Conservation (phyloP, 1,140 invertebrate genomes). For the Drosophila hydei region DNA sequence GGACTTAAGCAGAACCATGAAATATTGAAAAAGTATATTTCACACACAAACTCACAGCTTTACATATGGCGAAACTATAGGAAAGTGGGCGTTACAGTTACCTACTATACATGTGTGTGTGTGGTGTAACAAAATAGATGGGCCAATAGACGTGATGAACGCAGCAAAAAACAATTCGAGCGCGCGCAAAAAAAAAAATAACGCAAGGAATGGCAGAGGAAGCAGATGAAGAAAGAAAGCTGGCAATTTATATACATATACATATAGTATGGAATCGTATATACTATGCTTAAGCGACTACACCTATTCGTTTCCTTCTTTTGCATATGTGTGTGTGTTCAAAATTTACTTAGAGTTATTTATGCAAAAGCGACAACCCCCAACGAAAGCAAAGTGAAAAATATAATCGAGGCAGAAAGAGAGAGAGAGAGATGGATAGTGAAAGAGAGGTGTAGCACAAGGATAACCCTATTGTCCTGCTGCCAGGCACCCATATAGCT, state of each 20-base stretch:
- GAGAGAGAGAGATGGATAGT: not conserved
- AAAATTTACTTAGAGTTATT: conserved; percentile 82
- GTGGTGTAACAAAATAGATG: conserved; percentile 47
- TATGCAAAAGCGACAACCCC: conserved; percentile 64
- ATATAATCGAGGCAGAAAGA: conserved; percentile 19
- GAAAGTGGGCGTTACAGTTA: conserved; percentile 39
- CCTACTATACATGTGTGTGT: conserved; percentile 6
- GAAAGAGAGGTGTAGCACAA: not conserved
- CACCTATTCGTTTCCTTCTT: not conserved
- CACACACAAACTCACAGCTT: conserved; percentile 10
- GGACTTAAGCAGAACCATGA: conserved; percentile 61
- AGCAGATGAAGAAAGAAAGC: conserved; percentile 26
- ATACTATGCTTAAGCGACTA: conserved; percentile 28
- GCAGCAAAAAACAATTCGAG: conserved; percentile 31
- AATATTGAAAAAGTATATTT: conserved; percentile 48
- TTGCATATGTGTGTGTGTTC: conserved; percentile 47
- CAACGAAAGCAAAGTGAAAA: conserved; percentile 15
- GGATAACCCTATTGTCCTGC: conserved; percentile 7
- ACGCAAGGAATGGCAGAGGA: conserved; percentile 13
- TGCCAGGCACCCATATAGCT: not conserved
- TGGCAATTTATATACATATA: conserved; percentile 64
- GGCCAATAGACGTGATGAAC: conserved; percentile 78
- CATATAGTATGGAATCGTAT: conserved; percentile 54
- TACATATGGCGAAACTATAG: conserved; percentile 44
- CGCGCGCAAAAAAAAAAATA: conserved; percentile 28